These are phyloP conservation scores for Anguilla obscura DNA, from an alignment of 2,797 vertebrate genomes.

Conservation along the genomic window DNA sequence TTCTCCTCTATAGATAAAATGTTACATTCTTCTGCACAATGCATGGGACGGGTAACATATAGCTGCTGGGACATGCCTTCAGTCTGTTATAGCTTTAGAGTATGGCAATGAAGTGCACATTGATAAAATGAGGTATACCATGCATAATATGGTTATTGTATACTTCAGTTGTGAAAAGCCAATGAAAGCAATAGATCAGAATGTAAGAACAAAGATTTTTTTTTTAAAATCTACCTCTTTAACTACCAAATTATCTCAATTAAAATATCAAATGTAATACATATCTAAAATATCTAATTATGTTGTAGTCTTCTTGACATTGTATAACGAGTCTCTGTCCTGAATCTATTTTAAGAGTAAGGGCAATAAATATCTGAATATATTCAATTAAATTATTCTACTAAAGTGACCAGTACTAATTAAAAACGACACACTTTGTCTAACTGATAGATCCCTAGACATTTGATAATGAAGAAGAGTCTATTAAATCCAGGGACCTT, in stretches of 20 bases:
- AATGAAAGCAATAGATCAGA: background rate
- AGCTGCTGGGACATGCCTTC: background rate
- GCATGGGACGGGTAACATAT: background rate
- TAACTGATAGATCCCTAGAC: slow-evolving; percentile 34
- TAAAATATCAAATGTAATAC: background rate
- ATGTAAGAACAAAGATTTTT: background rate
- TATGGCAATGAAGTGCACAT: background rate
- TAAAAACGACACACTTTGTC: slow-evolving; percentile 34
- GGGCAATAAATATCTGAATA: slow-evolving; percentile 30
- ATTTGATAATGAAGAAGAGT: slow-evolving; percentile 33
- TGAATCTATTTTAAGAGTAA: background rate
- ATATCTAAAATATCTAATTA: no score
- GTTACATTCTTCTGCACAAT: background rate
- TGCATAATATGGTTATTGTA: background rate
- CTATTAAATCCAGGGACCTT: slow-evolving; percentile 38
- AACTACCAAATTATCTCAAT: background rate
- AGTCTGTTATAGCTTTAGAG: background rate
- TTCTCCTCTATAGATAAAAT: background rate
- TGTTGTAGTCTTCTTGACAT: background rate
- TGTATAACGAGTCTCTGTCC: background rate
- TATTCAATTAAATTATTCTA: slow-evolving; percentile 35
- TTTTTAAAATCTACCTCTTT: background rate
- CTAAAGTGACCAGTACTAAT: slow-evolving; percentile 39
- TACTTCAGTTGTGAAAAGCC: background rate
- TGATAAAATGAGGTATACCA: background rate